Conservation (phyloP, 2,797 vertebrate genomes). For the Gymnoscopelus microlampas region DNA sequence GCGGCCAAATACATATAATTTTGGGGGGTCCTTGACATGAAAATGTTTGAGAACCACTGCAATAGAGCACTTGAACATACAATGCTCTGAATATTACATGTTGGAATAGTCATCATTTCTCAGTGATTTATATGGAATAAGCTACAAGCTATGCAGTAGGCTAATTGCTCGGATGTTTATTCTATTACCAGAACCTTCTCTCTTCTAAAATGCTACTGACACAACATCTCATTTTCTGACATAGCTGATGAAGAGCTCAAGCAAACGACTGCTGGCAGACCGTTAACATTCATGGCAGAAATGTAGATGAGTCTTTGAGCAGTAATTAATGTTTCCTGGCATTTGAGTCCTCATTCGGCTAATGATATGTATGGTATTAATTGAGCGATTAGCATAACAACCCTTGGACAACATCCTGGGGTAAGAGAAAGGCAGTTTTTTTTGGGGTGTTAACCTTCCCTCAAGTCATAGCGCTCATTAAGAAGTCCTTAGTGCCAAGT, state of each 20-base stretch:
- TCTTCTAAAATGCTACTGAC: constrained; percentile 11
- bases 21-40: no score
- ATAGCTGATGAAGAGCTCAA: constrained; percentile 58
- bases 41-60: no score
- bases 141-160: no score
- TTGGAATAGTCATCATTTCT: no score
- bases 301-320: constrained; percentile 61
- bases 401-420: constrained; percentile 76
- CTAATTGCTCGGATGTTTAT: no score
- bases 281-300: constrained; percentile 65
- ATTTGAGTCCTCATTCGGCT: constrained; percentile 81
- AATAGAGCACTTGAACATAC: constrained; percentile 16
- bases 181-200: background rate
- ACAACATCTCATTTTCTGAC: constrained; percentile 27
- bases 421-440: constrained; percentile 64
- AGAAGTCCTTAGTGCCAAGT: constrained; percentile 60
- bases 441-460: constrained; percentile 53
- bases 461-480: constrained; percentile 72
- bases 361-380: constrained; percentile 86
- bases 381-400: constrained; percentile 84
- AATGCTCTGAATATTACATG: constrained; percentile 36
- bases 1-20: no score
- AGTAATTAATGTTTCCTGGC: constrained; percentile 79
- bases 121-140: no score
- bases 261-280: constrained; percentile 62